Conservation (phyloP, 2,797 vertebrate species). For the Poecilia velifera region DNA sequence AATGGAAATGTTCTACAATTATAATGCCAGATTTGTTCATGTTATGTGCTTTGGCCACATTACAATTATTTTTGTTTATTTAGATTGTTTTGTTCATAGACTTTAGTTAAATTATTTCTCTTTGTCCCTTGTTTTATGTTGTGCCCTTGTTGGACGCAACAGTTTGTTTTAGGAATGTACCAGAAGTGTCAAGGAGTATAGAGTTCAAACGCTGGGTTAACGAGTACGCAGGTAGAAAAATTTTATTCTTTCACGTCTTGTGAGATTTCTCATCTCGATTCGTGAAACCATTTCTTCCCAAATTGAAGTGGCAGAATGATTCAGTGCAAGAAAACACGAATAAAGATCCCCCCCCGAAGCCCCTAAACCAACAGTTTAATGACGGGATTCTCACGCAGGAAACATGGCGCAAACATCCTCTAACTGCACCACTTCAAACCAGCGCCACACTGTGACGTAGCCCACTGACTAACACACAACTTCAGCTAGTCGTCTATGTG, state of each 20-base stretch:
- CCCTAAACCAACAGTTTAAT: slow-evolving; percentile 5
- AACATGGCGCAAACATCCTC: slow-evolving; percentile 60
- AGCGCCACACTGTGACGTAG: slow-evolving; percentile 39
- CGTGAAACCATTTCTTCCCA: background rate
- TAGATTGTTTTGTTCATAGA: too few relatives aligned
- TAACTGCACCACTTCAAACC: slow-evolving; percentile 56
- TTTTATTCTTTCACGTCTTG: background rate
- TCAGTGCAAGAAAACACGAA: background rate
- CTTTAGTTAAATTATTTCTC: too few relatives aligned
- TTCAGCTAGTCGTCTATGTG: slow-evolving; percentile 33
- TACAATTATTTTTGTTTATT: too few relatives aligned
- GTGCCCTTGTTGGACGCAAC: too few relatives aligned
- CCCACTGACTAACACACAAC: slow-evolving; percentile 22
- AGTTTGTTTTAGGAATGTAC: too few relatives aligned
- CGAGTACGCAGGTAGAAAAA: background rate
- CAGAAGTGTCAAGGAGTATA: too few relatives aligned
- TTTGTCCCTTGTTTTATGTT: too few relatives aligned
- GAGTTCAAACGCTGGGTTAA: background rate
- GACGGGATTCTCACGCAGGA: slow-evolving; percentile 24
- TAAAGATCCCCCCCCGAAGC: background rate
- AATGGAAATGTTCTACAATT: too few relatives aligned
- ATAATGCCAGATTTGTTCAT: too few relatives aligned
- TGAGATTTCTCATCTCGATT: background rate
- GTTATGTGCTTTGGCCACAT: too few relatives aligned
- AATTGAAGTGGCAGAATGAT: slow-evolving; percentile 8